These are phyloP conservation scores for Cyclophora punctaria DNA, from an alignment of 2,888 invertebrate species.

Conservation along the genomic window DNA sequence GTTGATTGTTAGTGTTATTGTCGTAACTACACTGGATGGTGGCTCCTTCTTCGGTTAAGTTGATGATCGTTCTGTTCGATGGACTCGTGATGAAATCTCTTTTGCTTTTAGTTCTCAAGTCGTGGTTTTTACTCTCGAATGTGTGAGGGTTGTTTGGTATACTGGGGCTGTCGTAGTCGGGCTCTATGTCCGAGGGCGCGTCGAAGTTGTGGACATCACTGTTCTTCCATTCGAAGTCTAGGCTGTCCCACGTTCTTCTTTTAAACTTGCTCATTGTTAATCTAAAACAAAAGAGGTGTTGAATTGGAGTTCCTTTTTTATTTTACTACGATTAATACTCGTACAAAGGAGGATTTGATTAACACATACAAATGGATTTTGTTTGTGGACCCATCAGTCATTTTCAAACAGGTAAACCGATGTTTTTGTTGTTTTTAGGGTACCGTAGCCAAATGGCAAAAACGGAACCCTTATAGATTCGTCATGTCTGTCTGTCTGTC, in stretches of 20 bases:
- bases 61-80: constrained; percentile 83
- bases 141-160: constrained; percentile 68
- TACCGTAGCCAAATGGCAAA: too few relatives aligned
- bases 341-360: too few relatives aligned
- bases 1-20: constrained; percentile 36
- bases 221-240: constrained; percentile 74
- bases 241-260: constrained; percentile 76
- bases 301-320: too few relatives aligned
- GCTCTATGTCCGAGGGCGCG: constrained; percentile 66
- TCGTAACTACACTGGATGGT: constrained; percentile 80
- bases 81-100: constrained; percentile 53
- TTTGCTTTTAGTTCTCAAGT: constrained; percentile 37
- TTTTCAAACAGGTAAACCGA: too few relatives aligned
- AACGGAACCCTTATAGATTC: too few relatives aligned
- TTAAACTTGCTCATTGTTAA: constrained; percentile 62
- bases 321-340: too few relatives aligned
- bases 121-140: constrained; percentile 54
- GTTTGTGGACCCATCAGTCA: too few relatives aligned
- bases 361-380: too few relatives aligned
- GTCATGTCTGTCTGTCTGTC: too few relatives aligned
- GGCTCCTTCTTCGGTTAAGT: constrained; percentile 81
- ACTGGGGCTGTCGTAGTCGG: constrained; percentile 64
- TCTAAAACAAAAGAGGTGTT: constrained; percentile 33
- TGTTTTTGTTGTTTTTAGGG: too few relatives aligned
- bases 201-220: constrained; percentile 66